A percentile compares a stretch with the other conserved stretches of the same genome.
These are phyloP conservation scores for Garrulus glandarius DNA, from an alignment of 2,797 vertebrate genomes.

Conservation along the genomic window DNA sequence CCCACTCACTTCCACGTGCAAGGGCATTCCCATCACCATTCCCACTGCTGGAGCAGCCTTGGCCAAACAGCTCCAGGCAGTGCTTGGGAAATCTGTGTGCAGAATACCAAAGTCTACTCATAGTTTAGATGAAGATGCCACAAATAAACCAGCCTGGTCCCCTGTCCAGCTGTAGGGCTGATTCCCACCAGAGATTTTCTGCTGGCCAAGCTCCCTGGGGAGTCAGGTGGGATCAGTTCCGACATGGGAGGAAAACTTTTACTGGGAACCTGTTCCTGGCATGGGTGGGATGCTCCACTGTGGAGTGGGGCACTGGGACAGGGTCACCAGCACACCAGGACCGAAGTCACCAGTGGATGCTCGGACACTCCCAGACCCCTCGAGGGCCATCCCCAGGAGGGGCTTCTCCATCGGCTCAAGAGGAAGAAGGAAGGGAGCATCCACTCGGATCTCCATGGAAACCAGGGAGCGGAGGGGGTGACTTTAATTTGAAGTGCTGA, in stretches of 20 bases:
- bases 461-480: conserved; percentile 38
- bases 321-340: not conserved
- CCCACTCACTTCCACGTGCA: not conserved
- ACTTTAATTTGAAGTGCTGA: conserved; percentile 75
- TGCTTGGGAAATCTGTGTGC: not conserved
- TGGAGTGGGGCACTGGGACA: not conserved
- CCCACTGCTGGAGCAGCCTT: not conserved
- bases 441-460: conserved; percentile 61
- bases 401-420: not conserved
- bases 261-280: too few relatives aligned
- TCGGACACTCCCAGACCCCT: rapidly evolving
- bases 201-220: not conserved
- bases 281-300: too few relatives aligned
- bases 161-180: rapidly evolving
- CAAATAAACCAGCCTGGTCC: not conserved
- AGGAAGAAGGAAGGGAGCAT: conserved; percentile 11
- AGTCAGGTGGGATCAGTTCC: not conserved
- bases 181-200: not conserved
- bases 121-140: not conserved
- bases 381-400: not conserved
- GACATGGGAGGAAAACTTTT: rapidly evolving
- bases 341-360: not conserved
- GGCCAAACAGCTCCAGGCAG: not conserved
- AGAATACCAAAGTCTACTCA: not conserved
- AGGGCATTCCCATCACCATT: not conserved